Base-by-base conservation (phyloP, 2,888 invertebrate genomes). In the Rotaria sp. region DNA sequence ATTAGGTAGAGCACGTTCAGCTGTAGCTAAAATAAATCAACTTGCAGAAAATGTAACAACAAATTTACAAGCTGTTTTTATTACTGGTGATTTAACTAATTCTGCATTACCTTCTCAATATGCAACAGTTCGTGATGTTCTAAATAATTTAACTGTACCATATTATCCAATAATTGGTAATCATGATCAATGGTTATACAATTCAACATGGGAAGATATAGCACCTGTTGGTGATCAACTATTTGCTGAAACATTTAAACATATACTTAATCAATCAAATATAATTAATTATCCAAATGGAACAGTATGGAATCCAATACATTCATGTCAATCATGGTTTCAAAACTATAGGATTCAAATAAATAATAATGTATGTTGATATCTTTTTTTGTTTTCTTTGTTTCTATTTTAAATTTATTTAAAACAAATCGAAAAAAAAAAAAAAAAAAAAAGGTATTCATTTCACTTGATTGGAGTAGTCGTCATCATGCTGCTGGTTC, bases 141-240 rank as follows among this genome's bases (percentile, higher is more conserved):
- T 80, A n/a, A 80, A 80, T 45, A 80, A 80, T 80, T 5, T 80
- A n/a, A 80, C 80, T 18, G n/a, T 80, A 26, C 80, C 41, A 24
- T 80, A 80, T 80, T 80, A 41, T 80, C 80, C 80, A 45, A 80
- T 80, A 11, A 80, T 80, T n/a, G 80, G 80, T n/a, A 80, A 80
- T 80, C 80, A 80, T 45, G 80, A 80, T 45, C 80, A 80, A 80
- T 80, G 80, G 80, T n/a, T 45, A 45, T 45, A 80, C 10, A 80
- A 45, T 45, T 80, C 80, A 41, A 80, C 80, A 24, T 80, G 80
- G 80, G 80, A 80, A 80, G 45, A 41, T n/a, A 7, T 7, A n/a
- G 45, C 24, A 80, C 45, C 80, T 45, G 80, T 80, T 26, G 80
- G 80, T n/a, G 80, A 80, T 80, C 80, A 80, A 80, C 13, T 80